A percentile compares a stretch with the other conserved stretches of the same genome.
phyloP scores from a whole-genome alignment of 2,797 vertebrate species.

The Taenioides sp. region DNA sequence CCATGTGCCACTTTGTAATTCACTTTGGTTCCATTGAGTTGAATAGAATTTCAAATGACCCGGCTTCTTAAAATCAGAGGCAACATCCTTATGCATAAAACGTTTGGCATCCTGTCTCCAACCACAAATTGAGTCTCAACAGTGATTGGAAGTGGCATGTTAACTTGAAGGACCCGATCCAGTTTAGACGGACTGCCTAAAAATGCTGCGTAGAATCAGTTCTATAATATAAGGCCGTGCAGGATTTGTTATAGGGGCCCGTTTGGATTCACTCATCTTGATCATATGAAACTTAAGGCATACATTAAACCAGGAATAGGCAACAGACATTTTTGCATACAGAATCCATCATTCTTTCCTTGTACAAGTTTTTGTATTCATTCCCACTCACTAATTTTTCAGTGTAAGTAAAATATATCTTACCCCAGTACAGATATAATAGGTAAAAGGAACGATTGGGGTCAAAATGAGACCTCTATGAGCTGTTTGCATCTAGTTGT shows the following conservation, averaged over 20 bases:
- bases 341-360: too few species aligned
- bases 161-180: neutral
- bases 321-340: too few species aligned
- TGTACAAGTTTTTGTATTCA: neutral
- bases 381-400: neutral
- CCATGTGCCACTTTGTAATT: constrained; percentile 64
- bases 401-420: too few species aligned
- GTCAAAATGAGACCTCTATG: neutral
- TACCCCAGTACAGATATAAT: neutral
- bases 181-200: neutral
- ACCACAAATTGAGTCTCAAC: constrained; percentile 14
- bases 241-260: too few species aligned
- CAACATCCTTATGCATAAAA: constrained; percentile 39
- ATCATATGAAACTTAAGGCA: neutral
- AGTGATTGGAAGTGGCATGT: constrained; percentile 24
- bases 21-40: constrained; percentile 59
- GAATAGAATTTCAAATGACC: constrained; percentile 50
- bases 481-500: too few species aligned
- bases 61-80: constrained; percentile 44
- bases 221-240: neutral
- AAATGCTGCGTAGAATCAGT: neutral
- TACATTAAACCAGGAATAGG: too few species aligned
- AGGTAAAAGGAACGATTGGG: neutral
- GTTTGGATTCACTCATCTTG: neutral
- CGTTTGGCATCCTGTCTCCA: constrained; percentile 30